Base-by-base conservation (phyloP, 1,140 invertebrate genomes). In the Neocloeon triangulifer region DNA sequence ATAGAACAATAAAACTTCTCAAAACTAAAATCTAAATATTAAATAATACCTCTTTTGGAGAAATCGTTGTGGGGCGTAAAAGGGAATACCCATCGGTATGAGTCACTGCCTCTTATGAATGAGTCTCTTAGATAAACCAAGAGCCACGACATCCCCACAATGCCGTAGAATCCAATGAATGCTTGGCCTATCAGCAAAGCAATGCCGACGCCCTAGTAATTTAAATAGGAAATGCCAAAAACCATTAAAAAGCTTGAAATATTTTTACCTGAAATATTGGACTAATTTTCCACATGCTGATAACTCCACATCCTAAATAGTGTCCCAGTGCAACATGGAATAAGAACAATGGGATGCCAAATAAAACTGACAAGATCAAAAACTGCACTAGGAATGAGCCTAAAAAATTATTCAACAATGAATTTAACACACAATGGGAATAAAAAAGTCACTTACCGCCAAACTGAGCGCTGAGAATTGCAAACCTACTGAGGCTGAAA, bases 241-340 rank as follows among this genome's bases (percentile, higher is more conserved):
- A 34, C 18, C 18, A 34, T 28, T 29, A 32, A 12, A 36, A 32
- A 39, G 15, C 14, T 5, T 20, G 2, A n/a, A 9, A n/a, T 36
- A 22, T n/a, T 33, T 34, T 26, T 48, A 64, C 60, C 55, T 80
- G 75, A 49, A 88, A 88, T 35, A 88, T 67, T 0, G 85, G 85
- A 26, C 81, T 86, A 41, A 91, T 85, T 40, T 63, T 70, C 82
- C 84, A 91, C 80, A 89, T 86, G 39, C 85, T 78, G 19, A 89
- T 65, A 3, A 77, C 72, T 0, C 82, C 82, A 0, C 75, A 65
- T n/a, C 69, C 66, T 22, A 88, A 55, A 46, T 79, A 72, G 50
- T 85, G 77, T 3, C 85, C 85, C 22, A 88, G 55, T 37, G 77
- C 77, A 47, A 84, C 64, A 48, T 85, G 75, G 27, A 89, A 61